Evolutionary conservation across 2,797 vertebrate species (phyloP).

Genomic region (Erethizon dorsatum): DNA sequence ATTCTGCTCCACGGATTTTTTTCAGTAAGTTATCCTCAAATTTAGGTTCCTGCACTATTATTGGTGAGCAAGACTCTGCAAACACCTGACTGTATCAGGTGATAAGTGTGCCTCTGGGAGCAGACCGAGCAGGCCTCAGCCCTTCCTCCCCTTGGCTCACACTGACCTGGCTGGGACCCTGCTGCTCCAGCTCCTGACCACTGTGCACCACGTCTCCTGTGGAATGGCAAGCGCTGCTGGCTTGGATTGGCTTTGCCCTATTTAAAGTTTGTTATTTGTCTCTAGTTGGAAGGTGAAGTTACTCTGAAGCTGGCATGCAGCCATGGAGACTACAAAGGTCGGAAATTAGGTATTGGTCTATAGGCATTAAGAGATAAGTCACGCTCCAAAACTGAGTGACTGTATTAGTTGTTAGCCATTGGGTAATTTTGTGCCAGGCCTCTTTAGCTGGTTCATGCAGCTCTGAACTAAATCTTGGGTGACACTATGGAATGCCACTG

Average conservation of each 20-base stretch:
- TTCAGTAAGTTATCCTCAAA: background rate
- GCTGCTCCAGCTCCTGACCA: too few relatives aligned
- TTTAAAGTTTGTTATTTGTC: background rate
- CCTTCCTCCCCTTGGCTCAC: background rate
- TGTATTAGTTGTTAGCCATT: background rate
- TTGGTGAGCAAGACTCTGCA: background rate
- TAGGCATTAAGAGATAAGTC: background rate
- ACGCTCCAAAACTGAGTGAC: background rate
- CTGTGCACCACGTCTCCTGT: too few relatives aligned
- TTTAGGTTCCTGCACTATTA: background rate
- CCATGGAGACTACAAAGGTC: background rate
- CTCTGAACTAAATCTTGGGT: background rate
- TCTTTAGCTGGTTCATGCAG: background rate
- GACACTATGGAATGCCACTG: background rate
- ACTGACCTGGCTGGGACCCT: background rate
- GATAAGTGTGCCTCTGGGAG: too few relatives aligned
- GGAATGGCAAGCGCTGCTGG: background rate
- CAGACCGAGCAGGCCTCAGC: background rate
- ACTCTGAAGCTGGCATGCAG: background rate
- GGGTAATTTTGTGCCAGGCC: background rate
- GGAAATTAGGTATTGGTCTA: background rate
- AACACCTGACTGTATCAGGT: background rate
- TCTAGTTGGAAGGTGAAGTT: background rate
- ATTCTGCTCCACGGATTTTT: background rate
- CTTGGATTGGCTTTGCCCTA: background rate